A percentile compares a stretch with the other conserved stretches of the same genome.
Conservation (phyloP, 2,797 vertebrate species). For the Sarcoramphus papa region DNA sequence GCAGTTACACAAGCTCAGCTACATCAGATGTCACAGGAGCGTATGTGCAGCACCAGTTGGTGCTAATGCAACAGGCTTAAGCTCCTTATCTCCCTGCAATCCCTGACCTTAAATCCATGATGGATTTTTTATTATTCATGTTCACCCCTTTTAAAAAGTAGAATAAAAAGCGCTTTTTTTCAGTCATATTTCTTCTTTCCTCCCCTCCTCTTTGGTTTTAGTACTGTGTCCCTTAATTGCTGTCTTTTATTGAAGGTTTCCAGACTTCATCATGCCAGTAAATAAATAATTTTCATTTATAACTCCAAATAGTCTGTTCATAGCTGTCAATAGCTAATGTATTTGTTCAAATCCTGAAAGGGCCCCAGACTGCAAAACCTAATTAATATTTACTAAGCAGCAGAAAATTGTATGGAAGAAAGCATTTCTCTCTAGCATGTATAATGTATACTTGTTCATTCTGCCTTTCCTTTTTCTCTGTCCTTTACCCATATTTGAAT, state of each 20-base stretch:
- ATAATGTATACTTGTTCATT: background rate
- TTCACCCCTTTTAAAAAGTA: background rate
- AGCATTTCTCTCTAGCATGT: background rate
- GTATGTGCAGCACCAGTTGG: accelerated
- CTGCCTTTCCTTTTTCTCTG: background rate
- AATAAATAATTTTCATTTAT: conserved; percentile 5
- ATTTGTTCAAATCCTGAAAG: background rate
- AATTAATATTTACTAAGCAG: conserved; percentile 22
- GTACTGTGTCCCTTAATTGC: background rate
- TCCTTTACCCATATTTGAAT: background rate
- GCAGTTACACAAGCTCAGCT: background rate
- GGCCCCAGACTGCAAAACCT: background rate
- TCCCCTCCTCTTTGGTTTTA: background rate
- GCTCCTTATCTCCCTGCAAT: background rate
- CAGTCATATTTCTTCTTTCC: background rate
- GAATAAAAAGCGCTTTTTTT: background rate
- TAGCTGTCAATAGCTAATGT: background rate
- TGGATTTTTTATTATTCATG: background rate
- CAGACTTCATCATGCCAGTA: background rate
- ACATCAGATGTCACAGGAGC: background rate
- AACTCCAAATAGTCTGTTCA: background rate
- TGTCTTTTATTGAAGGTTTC: background rate
- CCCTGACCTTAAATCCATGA: background rate
- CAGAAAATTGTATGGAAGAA: background rate
- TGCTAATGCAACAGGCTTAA: background rate